A percentile compares a stretch with the other conserved stretches of the same genome.
Conservation (phyloP, 2,797 vertebrate species). For the Pipistrellus kuhlii region DNA sequence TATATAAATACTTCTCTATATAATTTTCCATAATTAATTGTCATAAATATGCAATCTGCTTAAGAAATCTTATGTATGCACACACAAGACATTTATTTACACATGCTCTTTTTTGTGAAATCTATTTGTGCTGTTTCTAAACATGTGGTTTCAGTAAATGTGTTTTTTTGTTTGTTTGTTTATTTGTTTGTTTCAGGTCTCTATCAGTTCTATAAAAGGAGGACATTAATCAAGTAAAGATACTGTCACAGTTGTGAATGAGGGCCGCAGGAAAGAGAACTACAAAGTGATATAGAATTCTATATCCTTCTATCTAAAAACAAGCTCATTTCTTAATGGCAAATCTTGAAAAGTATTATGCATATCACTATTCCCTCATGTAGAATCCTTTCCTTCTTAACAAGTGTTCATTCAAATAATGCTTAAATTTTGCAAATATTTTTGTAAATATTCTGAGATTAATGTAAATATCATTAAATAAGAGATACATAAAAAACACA, state of each 20-base stretch:
- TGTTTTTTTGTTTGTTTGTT: not conserved
- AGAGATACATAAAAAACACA: not conserved
- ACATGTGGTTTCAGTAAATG: not conserved
- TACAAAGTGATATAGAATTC: not conserved
- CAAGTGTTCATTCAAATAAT: not conserved
- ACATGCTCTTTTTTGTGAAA: not conserved
- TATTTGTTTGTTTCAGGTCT: not conserved
- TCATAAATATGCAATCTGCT: not conserved
- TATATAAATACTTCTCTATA: not conserved
- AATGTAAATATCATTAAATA: conserved; percentile 1
- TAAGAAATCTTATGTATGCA: not conserved
- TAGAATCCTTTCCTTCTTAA: not conserved
- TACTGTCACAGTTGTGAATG: not conserved
- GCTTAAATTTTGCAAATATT: not conserved
- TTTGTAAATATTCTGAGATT: not conserved
- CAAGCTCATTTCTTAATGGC: not conserved
- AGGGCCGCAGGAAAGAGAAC: rapidly evolving
- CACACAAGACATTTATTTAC: not conserved
- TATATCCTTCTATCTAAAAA: not conserved
- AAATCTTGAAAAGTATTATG: not conserved
- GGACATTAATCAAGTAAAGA: not conserved
- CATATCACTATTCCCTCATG: not conserved
- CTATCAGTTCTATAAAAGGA: not conserved
- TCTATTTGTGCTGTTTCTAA: conserved; percentile 29
- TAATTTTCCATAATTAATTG: not conserved